These are phyloP conservation scores for Cherax quadricarinatus DNA, from an alignment of 1,140 invertebrate genomes.

Conservation along the genomic window DNA sequence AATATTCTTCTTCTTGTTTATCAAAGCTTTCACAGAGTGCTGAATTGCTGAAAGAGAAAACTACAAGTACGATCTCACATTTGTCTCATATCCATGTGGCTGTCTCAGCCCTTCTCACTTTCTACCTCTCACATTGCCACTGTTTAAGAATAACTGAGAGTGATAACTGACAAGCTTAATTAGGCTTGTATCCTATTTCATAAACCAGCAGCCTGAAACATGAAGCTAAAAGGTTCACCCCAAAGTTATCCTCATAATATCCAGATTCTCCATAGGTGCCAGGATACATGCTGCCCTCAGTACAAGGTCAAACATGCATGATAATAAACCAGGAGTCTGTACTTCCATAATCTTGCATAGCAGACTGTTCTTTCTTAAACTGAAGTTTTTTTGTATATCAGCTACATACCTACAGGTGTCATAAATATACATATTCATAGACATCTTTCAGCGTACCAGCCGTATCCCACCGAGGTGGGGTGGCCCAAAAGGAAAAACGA, in stretches of 20 bases:
- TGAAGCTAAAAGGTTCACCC: no score
- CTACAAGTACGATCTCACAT: not conserved
- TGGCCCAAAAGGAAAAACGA: no score
- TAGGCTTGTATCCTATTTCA: not conserved
- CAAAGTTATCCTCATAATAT: no score
- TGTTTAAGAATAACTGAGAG: not conserved
- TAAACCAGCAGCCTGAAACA: no score
- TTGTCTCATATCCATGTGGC: not conserved
- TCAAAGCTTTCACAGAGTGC: not conserved
- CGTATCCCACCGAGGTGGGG: no score
- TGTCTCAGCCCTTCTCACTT: not conserved
- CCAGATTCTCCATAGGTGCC: not conserved
- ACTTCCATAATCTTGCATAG: not conserved
- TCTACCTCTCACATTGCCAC: no score
- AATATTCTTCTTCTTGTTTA: not conserved
- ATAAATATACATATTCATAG: no score
- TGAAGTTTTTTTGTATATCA: not conserved
- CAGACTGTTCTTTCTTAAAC: not conserved
- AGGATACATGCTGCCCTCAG: not conserved
- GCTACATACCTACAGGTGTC: no score
- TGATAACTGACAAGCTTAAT: not conserved
- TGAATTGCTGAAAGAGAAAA: not conserved
- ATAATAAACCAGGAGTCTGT: not conserved
- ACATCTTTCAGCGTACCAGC: no score
- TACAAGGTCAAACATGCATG: not conserved